Base-by-base conservation (phyloP, 2,113 vertebrate species). In the Cervus canadensis region DNA sequence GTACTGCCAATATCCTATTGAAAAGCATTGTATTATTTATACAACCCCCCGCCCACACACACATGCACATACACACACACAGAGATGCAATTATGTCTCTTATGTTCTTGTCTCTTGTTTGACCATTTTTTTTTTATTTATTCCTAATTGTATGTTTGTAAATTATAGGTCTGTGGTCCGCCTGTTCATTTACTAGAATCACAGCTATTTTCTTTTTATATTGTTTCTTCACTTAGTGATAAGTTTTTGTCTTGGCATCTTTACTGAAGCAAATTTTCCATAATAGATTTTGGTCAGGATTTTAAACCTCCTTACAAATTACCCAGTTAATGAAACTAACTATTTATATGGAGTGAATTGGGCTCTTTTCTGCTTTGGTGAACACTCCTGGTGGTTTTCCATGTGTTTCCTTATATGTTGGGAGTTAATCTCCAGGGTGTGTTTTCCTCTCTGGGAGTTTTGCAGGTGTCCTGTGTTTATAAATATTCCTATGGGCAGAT, bases 111-210 rank as follows among this genome's bases (percentile, higher is more conserved):
- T 17, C 12, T 64, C 87, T 43, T 74, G 11, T 87, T 82, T 82
- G 15, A 89, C 28, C 7, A 17, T 36, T 96, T 96, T 92, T 92
- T 85, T 57, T 92, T 89, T 43, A 60, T 74, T 76, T 62, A 82
- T 43, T 92, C 9, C 56, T 90, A 36, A 93, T 23, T 56, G 5
- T n/a, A 60, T 89, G 85, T 93, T 62, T 71, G 40, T 36, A 89
- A 92, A 54, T 67, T 91, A 33, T 43, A 28, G 19, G 36, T 85
- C 79, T 85, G 14, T 71, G n/a, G 7, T 36, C 14, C 78, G 13
- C 16, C 9, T 89, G 5, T 26, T 64, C 43, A 78, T 48, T 59
- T 87, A 89, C 28, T 59, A 40, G n/a, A 67, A 91, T 21, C 54
- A 57, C 33, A n/a, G 33, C 15, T 40, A 25, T 62, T 76, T 95